Evolutionary conservation across 2,113 vertebrate genomes (phyloP).

Genomic region (Clarias batrachus): DNA sequence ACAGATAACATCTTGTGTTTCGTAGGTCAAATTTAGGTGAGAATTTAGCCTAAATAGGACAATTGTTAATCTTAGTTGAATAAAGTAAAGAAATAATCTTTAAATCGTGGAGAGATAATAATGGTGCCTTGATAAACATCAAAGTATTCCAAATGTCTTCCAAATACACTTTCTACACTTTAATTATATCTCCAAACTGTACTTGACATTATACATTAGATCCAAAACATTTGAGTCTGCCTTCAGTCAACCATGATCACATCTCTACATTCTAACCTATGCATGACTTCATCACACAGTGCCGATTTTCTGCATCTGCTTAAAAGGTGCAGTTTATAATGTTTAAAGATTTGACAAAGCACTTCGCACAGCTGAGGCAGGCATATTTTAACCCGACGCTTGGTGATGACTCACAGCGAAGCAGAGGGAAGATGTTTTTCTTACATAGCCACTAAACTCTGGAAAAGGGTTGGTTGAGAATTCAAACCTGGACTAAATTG

Average conservation of each 20-base stretch:
- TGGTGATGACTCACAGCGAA: neutral
- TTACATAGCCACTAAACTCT: neutral
- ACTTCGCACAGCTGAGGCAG: neutral
- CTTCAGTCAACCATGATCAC: neutral
- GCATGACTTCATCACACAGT: neutral
- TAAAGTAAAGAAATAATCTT: too few species aligned
- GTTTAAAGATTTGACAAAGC: neutral
- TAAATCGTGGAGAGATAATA: constrained; percentile 60
- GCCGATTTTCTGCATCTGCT: neutral
- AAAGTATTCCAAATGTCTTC: neutral
- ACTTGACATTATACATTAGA: neutral
- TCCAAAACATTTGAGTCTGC: neutral
- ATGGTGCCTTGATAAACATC: constrained; percentile 5
- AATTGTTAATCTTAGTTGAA: constrained; percentile 18
- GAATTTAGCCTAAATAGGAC: constrained; percentile 54
- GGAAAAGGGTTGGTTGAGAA: neutral
- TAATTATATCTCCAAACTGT: neutral
- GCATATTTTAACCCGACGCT: neutral
- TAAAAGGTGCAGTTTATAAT: neutral
- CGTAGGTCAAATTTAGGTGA: constrained; percentile 52
- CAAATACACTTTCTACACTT: neutral
- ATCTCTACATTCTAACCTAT: neutral
- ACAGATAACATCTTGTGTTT: constrained; percentile 56
- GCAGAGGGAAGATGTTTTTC: neutral
- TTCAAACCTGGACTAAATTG: neutral